A percentile compares a stretch with the other conserved stretches of the same genome.
Evolutionary conservation across 2,113 vertebrate species (phyloP).

Genomic region (Hiodon tergisus): DNA sequence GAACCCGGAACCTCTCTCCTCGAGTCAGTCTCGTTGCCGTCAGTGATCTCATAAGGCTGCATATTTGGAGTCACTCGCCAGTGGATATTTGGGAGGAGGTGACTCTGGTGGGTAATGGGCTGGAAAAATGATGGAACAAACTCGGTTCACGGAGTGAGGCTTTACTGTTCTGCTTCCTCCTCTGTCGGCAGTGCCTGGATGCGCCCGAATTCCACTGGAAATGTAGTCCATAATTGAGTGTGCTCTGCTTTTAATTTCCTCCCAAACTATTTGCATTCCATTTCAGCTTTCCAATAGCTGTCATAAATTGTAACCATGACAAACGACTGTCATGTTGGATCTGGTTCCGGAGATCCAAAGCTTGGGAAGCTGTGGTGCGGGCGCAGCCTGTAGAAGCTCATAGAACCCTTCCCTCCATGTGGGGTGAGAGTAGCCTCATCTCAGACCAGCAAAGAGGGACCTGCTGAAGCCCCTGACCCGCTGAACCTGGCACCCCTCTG

Average conservation of each 20-base stretch:
- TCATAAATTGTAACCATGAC: constrained; percentile 4
- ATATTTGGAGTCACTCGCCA: not conserved
- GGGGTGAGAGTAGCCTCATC: too few species aligned
- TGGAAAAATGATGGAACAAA: not conserved
- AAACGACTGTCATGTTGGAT: not conserved
- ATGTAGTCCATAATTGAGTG: not conserved
- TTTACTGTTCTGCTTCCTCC: not conserved
- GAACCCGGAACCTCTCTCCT: too few species aligned
- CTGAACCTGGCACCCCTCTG: too few species aligned
- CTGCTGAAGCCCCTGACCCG: too few species aligned
- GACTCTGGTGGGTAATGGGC: not conserved
- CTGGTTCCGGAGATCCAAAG: not conserved
- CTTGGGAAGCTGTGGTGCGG: not conserved
- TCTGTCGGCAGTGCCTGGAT: not conserved
- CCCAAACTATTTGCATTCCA: not conserved
- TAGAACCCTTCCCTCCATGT: too few species aligned
- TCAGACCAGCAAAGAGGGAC: too few species aligned
- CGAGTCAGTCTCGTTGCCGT: not conserved
- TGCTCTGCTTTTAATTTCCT: not conserved
- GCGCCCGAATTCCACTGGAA: not conserved
- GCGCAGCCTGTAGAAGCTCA: not conserved
- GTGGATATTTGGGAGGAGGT: not conserved
- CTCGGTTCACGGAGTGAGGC: not conserved
- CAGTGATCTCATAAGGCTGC: not conserved
- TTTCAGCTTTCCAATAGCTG: not conserved